These are phyloP conservation scores for Naso thynnoides DNA, from an alignment of 2,797 vertebrate species.

Conservation along the genomic window DNA sequence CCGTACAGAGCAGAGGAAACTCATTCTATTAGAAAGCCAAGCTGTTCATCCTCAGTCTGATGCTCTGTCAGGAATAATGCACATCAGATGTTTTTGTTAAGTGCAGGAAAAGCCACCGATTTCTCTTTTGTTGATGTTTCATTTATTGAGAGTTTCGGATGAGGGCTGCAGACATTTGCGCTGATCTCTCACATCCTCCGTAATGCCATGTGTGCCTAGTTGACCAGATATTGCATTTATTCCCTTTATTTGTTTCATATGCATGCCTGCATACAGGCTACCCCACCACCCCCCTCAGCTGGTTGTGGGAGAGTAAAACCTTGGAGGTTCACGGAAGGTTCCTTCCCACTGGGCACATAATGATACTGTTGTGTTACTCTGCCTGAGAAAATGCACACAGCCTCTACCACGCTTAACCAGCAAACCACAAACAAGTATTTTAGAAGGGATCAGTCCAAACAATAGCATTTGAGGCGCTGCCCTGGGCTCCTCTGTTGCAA, in stretches of 20 bases:
- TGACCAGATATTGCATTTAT: conserved; percentile 80
- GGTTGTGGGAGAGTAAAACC: conserved; percentile 81
- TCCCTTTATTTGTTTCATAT: conserved; percentile 82
- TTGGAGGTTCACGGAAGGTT: conserved; percentile 77
- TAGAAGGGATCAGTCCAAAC: conserved; percentile 67
- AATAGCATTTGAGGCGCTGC: conserved; percentile 71
- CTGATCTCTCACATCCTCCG: conserved; percentile 83
- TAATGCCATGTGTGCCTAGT: conserved; percentile 79
- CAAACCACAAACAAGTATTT: conserved; percentile 80
- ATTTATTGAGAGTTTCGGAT: conserved; percentile 84
- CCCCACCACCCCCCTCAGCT: conserved; percentile 48
- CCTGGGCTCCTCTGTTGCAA: conserved; percentile 53
- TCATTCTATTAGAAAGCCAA: conserved; percentile 65
- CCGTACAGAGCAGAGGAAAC: conserved; percentile 63
- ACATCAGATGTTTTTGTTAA: conserved; percentile 86
- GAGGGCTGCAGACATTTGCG: conserved; percentile 76
- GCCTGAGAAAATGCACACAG: conserved; percentile 82
- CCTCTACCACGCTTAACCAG: conserved; percentile 76
- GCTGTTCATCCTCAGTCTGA: conserved; percentile 75
- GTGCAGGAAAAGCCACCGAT: conserved; percentile 77
- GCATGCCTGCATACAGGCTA: conserved; percentile 68
- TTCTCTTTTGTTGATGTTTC: conserved; percentile 84
- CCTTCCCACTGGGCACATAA: conserved; percentile 84
- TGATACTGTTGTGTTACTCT: conserved; percentile 81
- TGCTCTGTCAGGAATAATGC: conserved; percentile 81